phyloP scores from a whole-genome alignment of 1,140 invertebrate species.

The Eupristina koningsbergeri region DNA sequence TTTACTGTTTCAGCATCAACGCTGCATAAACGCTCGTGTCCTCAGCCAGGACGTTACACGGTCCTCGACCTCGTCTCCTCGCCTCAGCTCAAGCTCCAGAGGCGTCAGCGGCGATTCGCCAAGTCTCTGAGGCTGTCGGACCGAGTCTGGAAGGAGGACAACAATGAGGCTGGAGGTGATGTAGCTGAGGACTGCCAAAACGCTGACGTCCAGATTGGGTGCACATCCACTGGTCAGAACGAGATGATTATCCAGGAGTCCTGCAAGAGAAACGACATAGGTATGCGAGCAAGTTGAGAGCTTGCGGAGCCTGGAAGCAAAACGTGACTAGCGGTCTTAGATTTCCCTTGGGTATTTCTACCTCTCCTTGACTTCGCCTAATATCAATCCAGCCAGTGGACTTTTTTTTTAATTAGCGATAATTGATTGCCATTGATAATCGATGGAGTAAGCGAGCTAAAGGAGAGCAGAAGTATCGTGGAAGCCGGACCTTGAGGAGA shows the following conservation, averaged over 20 bases:
- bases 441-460: too few relatives aligned
- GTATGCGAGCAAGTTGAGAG: slow-evolving; percentile 53
- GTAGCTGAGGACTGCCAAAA: slow-evolving; percentile 61
- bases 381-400: too few relatives aligned
- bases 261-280: slow-evolving; percentile 63
- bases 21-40: slow-evolving; percentile 71
- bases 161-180: slow-evolving; percentile 25
- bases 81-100: slow-evolving; percentile 56
- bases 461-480: too few relatives aligned
- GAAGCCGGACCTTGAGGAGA: too few relatives aligned
- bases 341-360: too few relatives aligned
- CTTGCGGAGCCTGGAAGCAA: too few relatives aligned
- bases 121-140: slow-evolving; percentile 47
- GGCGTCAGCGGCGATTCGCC: slow-evolving; percentile 56
- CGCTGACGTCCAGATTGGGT: slow-evolving; percentile 67
- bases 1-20: slow-evolving; percentile 63
- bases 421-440: too few relatives aligned
- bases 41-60: slow-evolving; percentile 71
- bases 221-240: slow-evolving; percentile 64
- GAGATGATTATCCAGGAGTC: slow-evolving; percentile 69
- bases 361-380: too few relatives aligned
- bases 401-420: too few relatives aligned
- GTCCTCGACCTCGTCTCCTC: slow-evolving; percentile 57
- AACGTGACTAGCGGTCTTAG: too few relatives aligned
- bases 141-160: slow-evolving; percentile 46